Base-by-base conservation (phyloP, 1,140 invertebrate species). In the Palaemon carinicauda region DNA sequence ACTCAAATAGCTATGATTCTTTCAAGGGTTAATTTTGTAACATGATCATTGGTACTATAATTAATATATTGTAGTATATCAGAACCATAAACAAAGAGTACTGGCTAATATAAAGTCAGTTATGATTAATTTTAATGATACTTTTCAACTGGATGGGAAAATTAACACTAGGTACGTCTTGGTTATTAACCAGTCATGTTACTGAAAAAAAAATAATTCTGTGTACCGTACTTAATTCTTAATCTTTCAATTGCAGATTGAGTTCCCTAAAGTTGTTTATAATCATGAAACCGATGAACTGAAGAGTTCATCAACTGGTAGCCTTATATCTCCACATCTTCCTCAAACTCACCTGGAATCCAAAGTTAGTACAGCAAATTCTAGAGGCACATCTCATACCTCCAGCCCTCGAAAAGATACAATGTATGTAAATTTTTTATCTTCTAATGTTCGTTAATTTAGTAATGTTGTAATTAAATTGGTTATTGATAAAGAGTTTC, bases 191-290 rank as follows among this genome's bases (percentile, higher is more conserved):
- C 3, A 73, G 3, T 12, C 29, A 73, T 73, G 41, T 50, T 0
- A 79, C 4, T 54, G 14, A 54, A 14, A 78, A 52, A 41, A n/a
- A n/a, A n/a, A n/a, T n/a, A n/a, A n/a, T 15, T 75, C 41, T 75
- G 31, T 41, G 19, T 14, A 3, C 41, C 3, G 0, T 27, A n/a
- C 4, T 29, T 52, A 54, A 82, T 50, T 17, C 53, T 56, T 74
- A 60, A 82, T 31, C 0, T 41, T 41, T 21, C 14, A 24, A 21
- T 41, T 17, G 12, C 83, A 90, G 89, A 51, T 90, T 56, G 69
- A 87, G 60, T 89, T 90, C 71, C 89, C 90, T 87, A 88, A 82
- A 78, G 80, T 82, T 50, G 52, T 71, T 10, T 77, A 82, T 53
- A 77, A 81, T 31, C 78, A 87, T 21, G 79, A 81, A 31, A 87